A percentile compares a stretch with the other conserved stretches of the same genome.
phyloP scores from a whole-genome alignment of 1,140 invertebrate genomes.

The Eriosoma lanigerum region DNA sequence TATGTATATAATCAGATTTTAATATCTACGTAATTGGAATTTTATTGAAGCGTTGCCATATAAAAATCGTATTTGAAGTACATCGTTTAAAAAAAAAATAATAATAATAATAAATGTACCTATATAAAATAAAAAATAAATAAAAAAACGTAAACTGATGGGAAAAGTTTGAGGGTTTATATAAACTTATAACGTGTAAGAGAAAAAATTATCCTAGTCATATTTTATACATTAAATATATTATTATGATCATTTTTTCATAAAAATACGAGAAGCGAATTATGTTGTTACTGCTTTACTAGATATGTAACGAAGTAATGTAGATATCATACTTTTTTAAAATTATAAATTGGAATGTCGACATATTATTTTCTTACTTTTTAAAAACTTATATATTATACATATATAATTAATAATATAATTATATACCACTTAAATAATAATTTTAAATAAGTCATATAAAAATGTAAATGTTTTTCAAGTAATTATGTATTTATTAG shows the following conservation, averaged over 20 bases:
- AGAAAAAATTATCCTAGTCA: constrained; percentile 1
- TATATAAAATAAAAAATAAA: constrained; percentile 8
- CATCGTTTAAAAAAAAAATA: not conserved
- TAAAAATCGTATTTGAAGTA: constrained; percentile 8
- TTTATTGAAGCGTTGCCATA: constrained; percentile 25
- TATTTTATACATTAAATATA: constrained; percentile 12
- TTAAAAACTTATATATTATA: too few species aligned
- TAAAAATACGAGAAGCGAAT: not conserved
- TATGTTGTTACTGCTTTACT: too few species aligned
- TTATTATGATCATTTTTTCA: not conserved
- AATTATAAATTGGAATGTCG: too few species aligned
- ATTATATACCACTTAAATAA: too few species aligned
- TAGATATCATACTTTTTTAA: too few species aligned
- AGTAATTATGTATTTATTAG: too few species aligned
- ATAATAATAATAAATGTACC: too few species aligned
- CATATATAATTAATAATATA: too few species aligned
- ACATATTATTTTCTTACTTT: too few species aligned
- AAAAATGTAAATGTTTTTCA: too few species aligned
- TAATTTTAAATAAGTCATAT: too few species aligned
- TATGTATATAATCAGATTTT: constrained; percentile 12
- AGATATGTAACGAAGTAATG: too few species aligned
- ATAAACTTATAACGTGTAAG: constrained; percentile 15
- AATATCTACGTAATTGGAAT: constrained; percentile 38
- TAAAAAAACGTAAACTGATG: constrained; percentile 15
- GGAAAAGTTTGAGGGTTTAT: constrained; percentile 25